phyloP scores from a whole-genome alignment of 37 sponge, comb jelly and placozoan genomes.

The Sycon ciliatum region DNA sequence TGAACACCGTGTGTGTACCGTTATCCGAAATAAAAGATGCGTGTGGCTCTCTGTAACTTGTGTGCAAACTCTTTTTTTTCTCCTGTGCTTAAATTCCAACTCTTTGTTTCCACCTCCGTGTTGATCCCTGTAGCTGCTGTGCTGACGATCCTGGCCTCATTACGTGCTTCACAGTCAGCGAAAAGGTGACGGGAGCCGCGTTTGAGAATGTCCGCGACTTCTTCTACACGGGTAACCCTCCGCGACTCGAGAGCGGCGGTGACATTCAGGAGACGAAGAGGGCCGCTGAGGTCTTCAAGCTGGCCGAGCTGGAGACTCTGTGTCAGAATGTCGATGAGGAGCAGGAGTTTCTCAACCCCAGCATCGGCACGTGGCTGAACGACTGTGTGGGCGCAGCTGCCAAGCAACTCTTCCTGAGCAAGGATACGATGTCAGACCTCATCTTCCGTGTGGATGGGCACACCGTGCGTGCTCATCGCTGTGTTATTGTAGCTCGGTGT shows the following conservation, averaged over 20 bases:
- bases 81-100: too few species aligned
- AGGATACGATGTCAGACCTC: conserved; percentile 54
- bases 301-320: conserved; percentile 56
- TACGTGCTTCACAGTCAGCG: too few species aligned
- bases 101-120: too few species aligned
- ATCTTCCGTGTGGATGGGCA: conserved; percentile 48
- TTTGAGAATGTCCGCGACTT: conserved; percentile 50
- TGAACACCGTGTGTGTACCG: too few species aligned
- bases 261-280: conserved; percentile 38
- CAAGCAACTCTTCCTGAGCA: conserved; percentile 61
- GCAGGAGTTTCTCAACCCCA: conserved; percentile 72
- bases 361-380: conserved; percentile 77
- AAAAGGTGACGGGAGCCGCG: conserved; percentile 29
- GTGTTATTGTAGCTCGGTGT: too few species aligned
- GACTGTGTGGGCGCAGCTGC: conserved; percentile 52
- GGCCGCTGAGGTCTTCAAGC: conserved; percentile 49
- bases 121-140: too few species aligned
- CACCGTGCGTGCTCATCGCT: too few species aligned
- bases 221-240: conserved; percentile 62
- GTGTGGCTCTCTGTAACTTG: too few species aligned
- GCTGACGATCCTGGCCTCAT: too few species aligned
- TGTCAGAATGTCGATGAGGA: conserved; percentile 52
- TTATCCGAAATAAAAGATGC: too few species aligned
- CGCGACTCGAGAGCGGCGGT: conserved; percentile 40
- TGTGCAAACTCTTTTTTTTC: too few species aligned